A percentile compares a stretch with the other conserved stretches of the same genome.
Conservation (phyloP, 2,888 invertebrate species). For the Himalopsyche tibetana region DNA sequence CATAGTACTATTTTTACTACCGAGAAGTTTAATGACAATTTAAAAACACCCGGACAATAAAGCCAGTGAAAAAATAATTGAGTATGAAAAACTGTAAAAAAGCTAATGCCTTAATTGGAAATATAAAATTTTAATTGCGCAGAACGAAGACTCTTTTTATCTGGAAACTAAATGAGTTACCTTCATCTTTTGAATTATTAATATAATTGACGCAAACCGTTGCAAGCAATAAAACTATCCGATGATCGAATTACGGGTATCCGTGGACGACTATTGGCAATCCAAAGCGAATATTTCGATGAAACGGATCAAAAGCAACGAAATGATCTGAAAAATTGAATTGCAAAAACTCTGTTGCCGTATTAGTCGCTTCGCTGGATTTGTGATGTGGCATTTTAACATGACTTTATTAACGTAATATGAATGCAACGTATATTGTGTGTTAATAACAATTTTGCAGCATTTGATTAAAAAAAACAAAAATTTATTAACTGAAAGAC, state of each 20-base stretch:
- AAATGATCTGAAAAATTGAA: conserved; percentile 52
- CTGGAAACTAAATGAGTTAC: conserved; percentile 10
- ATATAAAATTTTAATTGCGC: too few species aligned
- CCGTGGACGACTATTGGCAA: conserved; percentile 6
- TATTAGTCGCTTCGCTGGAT: neutral
- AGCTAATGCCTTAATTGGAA: too few species aligned
- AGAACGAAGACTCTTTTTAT: neutral
- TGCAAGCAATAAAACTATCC: neutral
- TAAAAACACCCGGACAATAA: too few species aligned
- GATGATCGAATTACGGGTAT: neutral
- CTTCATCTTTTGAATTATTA: neutral
- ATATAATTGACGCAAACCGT: conserved; percentile 11
- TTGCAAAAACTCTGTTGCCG: conserved; percentile 18
- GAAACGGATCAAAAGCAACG: conserved; percentile 39
- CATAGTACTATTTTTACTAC: too few species aligned
- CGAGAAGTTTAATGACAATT: too few species aligned
- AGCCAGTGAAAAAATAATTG: too few species aligned
- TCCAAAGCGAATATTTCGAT: neutral
- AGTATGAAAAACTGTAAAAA: too few species aligned
- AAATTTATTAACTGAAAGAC: too few species aligned
- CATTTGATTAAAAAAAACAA: too few species aligned
- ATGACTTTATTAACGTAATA: neutral
- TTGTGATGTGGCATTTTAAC: neutral
- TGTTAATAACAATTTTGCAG: too few species aligned
- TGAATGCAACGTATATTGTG: too few species aligned